Conservation (phyloP, 2,888 invertebrate genomes). For the Dynastes tityus region DNA sequence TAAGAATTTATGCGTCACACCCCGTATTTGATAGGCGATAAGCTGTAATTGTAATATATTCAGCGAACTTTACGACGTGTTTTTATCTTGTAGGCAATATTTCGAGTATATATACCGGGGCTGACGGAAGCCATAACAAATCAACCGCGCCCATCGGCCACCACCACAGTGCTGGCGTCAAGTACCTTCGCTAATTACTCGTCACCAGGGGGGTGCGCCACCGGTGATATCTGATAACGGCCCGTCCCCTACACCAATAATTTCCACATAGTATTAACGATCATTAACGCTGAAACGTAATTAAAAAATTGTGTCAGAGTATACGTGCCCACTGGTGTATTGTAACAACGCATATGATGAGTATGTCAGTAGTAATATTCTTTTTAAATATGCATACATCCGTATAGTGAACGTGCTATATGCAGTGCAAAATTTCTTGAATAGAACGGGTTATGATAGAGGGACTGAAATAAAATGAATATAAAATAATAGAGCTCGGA, state of each 20-base stretch:
- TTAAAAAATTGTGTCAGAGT: constrained; percentile 41
- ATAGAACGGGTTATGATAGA: too few species aligned
- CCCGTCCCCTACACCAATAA: constrained; percentile 55
- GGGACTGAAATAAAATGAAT: too few species aligned
- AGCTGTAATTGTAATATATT: constrained; percentile 62
- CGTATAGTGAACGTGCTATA: too few species aligned
- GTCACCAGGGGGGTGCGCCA: constrained; percentile 59
- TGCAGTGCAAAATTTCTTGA: too few species aligned
- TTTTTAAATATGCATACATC: too few species aligned
- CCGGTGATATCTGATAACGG: constrained; percentile 58
- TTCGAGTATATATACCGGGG: constrained; percentile 57
- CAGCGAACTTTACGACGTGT: constrained; percentile 64
- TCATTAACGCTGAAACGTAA: constrained; percentile 50
- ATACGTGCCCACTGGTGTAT: not conserved
- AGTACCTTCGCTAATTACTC: constrained; percentile 62
- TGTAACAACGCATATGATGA: too few species aligned
- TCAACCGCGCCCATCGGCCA: constrained; percentile 60
- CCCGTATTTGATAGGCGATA: constrained; percentile 64
- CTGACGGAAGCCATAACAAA: constrained; percentile 62
- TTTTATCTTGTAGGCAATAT: constrained; percentile 65
- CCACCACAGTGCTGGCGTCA: constrained; percentile 53
- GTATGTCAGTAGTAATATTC: too few species aligned
- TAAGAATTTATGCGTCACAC: constrained; percentile 66
- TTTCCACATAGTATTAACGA: constrained; percentile 54
- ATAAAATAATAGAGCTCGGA: too few species aligned